These are phyloP conservation scores for Myotis planiceps DNA, from an alignment of 2,797 vertebrate genomes.

Conservation along the genomic window DNA sequence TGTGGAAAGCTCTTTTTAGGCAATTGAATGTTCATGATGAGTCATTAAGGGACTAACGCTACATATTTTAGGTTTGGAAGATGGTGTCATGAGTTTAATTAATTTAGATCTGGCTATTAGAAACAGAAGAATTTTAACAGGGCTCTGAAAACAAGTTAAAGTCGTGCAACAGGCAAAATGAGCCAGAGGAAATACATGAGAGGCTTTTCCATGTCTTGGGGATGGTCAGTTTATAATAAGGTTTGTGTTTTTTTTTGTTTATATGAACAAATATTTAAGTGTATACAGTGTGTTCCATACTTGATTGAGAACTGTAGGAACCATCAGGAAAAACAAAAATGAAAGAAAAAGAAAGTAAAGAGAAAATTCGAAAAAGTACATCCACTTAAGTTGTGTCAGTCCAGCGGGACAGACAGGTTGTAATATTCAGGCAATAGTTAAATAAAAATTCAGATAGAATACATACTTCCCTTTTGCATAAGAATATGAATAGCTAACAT, in stretches of 20 bases:
- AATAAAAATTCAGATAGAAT: neutral
- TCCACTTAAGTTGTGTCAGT: neutral
- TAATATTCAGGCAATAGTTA: neutral
- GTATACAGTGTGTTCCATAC: neutral
- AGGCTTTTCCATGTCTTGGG: neutral
- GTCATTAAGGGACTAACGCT: neutral
- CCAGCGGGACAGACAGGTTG: neutral
- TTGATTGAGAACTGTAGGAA: neutral
- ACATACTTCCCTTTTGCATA: neutral
- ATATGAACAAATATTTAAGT: neutral
- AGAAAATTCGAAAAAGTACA: neutral
- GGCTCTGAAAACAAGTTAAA: neutral
- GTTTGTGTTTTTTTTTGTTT: neutral
- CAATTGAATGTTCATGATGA: neutral
- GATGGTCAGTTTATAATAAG: neutral
- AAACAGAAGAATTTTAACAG: conserved; percentile 24
- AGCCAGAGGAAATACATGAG: neutral
- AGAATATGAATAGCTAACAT: neutral
- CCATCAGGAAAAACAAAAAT: neutral
- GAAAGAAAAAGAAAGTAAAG: neutral
- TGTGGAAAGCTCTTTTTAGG: neutral
- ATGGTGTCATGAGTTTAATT: conserved; percentile 8
- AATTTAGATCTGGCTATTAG: conserved; percentile 10
- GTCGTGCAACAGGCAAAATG: neutral
- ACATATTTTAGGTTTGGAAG: conserved; percentile 16